A percentile compares a stretch with the other conserved stretches of the same genome.
Conservation (phyloP, 2,888 invertebrate genomes). For the Calameuta idolon region DNA sequence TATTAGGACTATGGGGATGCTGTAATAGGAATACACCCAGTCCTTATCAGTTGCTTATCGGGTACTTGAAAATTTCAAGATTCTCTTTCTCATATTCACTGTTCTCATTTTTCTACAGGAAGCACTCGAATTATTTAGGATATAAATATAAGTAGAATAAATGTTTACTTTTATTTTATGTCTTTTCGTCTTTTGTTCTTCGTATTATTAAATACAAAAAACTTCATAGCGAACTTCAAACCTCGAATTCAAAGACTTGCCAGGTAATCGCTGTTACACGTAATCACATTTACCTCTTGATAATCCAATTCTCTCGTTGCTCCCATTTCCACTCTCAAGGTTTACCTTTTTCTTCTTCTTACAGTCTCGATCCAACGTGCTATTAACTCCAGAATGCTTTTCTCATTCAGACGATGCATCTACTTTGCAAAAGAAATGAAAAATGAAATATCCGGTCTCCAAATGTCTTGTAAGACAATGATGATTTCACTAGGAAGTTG, state of each 20-base stretch:
- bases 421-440: not conserved
- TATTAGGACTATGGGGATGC: not conserved
- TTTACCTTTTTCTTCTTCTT: conserved; percentile 33
- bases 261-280: not conserved
- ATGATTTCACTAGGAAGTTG: not conserved
- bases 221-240: conserved; percentile 37
- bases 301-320: conserved; percentile 33
- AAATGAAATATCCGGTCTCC: not conserved
- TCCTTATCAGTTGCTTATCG: not conserved
- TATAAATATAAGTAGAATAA: not conserved
- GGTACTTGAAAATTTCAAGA: not conserved
- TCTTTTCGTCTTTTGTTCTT: not conserved
- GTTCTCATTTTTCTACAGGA: not conserved
- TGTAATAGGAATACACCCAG: not conserved
- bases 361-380: conserved; percentile 37
- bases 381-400: not conserved
- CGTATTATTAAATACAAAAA: conserved; percentile 45
- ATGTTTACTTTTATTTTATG: not conserved
- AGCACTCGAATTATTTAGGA: not conserved
- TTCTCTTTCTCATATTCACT: not conserved
- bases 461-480: not conserved
- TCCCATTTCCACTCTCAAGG: conserved; percentile 21
- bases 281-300: conserved; percentile 13
- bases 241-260: conserved; percentile 41
- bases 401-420: not conserved